Evolutionary conservation across 2,888 invertebrate species (phyloP).

Genomic region (Lucinisca nassula): DNA sequence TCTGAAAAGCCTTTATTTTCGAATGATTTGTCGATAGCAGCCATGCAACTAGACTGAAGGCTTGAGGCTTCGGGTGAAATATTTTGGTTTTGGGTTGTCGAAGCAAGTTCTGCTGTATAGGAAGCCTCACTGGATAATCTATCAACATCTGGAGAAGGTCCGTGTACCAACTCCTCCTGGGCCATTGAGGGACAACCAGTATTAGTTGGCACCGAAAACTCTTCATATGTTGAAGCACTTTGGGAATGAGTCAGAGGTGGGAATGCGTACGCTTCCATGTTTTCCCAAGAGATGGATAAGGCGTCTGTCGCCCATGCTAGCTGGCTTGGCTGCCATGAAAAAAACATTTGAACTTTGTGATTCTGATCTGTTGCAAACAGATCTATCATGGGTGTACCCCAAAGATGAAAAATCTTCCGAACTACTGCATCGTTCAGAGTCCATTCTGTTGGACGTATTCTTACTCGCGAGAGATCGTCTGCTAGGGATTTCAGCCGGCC

Average conservation of each 20-base stretch:
- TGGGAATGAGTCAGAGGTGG: slow-evolving; percentile 44
- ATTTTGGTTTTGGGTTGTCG: slow-evolving; percentile 1
- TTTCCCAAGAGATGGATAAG: slow-evolving; percentile 36
- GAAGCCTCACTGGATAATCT: slow-evolving; percentile 7
- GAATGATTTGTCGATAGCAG: slow-evolving; percentile 38
- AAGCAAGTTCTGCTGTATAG: not conserved
- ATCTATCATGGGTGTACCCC: slow-evolving; percentile 21
- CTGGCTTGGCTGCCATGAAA: slow-evolving; percentile 34
- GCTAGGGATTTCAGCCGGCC: slow-evolving; percentile 37
- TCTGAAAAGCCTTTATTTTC: slow-evolving; percentile 16
- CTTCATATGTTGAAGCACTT: slow-evolving; percentile 25
- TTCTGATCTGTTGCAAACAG: slow-evolving; percentile 28
- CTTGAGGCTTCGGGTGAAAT: slow-evolving; percentile 19
- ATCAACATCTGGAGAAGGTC: not conserved
- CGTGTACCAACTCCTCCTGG: not conserved
- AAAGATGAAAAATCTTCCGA: slow-evolving; percentile 19
- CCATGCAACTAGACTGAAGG: slow-evolving; percentile 43
- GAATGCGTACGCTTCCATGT: slow-evolving; percentile 44
- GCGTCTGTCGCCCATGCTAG: slow-evolving; percentile 47
- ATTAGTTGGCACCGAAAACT: slow-evolving; percentile 34
- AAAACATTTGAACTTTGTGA: slow-evolving; percentile 41
- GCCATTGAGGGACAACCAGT: slow-evolving; percentile 37
- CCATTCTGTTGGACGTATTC: slow-evolving; percentile 43
- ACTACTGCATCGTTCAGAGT: slow-evolving; percentile 8
- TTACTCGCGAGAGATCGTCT: slow-evolving; percentile 17